Evolutionary conservation across 2,113 vertebrate species (phyloP).

Genomic region (Anthoscopus minutus): DNA sequence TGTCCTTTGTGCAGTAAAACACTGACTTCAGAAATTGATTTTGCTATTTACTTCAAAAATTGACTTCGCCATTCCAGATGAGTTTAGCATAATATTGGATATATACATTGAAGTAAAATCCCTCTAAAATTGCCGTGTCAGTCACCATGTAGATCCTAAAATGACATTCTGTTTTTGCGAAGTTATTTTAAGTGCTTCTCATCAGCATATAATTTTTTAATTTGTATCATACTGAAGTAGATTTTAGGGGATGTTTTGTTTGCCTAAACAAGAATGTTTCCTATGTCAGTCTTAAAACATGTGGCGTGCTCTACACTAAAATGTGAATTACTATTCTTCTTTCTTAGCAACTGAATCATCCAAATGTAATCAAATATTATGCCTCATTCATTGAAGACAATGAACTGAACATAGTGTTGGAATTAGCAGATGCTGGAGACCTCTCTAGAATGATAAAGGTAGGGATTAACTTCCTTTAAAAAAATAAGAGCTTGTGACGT

Average conservation of each 20-base stretch:
- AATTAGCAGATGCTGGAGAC: constrained; percentile 95
- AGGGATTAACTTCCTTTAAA: not conserved
- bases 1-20: not conserved
- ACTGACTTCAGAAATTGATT: not conserved
- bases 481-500: not conserved
- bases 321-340: not conserved
- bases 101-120: not conserved
- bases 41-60: not conserved
- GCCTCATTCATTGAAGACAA: constrained; percentile 99
- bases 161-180: not conserved
- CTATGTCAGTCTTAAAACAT: not conserved
- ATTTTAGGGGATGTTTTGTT: not conserved
- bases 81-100: not conserved
- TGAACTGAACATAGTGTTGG: constrained; percentile 96
- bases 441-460: constrained; percentile 99
- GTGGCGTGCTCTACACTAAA: not conserved
- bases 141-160: not conserved
- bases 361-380: constrained; percentile 98
- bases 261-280: not conserved
- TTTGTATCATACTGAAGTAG: not conserved
- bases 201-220: not conserved
- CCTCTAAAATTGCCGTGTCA: not conserved
- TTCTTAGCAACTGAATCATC: constrained; percentile 94
- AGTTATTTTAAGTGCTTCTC: not conserved
- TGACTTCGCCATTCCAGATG: not conserved